Evolutionary conservation across 1,140 invertebrate genomes (phyloP), one percentile per base, ranked within the genome.

Genomic region (Capitella teleta): DNA sequence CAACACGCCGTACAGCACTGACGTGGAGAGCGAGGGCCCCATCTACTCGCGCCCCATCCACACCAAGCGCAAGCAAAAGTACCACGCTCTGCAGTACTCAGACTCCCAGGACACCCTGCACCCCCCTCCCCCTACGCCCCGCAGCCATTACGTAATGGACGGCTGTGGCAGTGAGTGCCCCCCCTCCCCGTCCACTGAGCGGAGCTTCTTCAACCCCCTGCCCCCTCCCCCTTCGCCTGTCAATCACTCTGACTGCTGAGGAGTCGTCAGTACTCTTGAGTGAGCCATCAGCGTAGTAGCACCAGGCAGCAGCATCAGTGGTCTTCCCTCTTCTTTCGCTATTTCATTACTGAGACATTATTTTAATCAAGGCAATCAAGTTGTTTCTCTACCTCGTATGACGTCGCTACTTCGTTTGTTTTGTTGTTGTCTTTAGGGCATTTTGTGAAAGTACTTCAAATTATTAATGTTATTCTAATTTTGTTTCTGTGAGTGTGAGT

Each of bases 1-100:
- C 1, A 89, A 89, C 3, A 94, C 90, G 5, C 90, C 91, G 0
- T 93, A 88, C 66, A 88, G 86, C 56, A 94, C 91, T 2, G 90
- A 94, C 66, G 85, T 92, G 10, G 90, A 85, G 66, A 86, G 91
- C 61, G 88, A 92, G 51, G 70, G 68, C 55, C 72, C 73, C 54
- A 66, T 70, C 24, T 71, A 54, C 24, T 43, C 21, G 24, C 24
- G 19, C 28, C 52, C 57, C 56, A 24, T 26, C 16, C 30, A 26
- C 44, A 30, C 51, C 3, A 34, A 40, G n/a, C 14, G 47, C 53
- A 10, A 59, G 58, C 26, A 62, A 50, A 56, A 62, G 40, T 62
- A 60, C 36, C 47, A 61, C 41, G 49, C 63, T 37, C 62, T 67
- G 48, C 78, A 80, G 49, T 81, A 81, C 56, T 80, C 78, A 54